A percentile compares a stretch with the other conserved stretches of the same genome.
Conservation (phyloP, 2,888 invertebrate species). For the Drosophila incognita region DNA sequence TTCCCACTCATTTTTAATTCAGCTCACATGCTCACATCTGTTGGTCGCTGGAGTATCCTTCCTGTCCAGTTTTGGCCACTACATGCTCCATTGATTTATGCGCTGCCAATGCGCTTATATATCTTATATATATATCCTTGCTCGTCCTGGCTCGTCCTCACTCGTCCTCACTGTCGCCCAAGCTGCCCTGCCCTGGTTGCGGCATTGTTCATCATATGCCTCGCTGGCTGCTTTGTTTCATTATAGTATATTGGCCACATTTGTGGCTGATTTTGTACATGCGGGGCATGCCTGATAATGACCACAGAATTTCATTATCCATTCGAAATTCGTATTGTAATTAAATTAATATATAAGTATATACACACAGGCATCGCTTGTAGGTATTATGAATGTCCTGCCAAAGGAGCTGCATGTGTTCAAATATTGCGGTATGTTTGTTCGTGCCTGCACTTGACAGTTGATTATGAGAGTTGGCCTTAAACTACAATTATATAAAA, state of each 20-base stretch:
- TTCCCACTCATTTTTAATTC: conserved; percentile 75
- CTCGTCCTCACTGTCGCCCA: conserved; percentile 16
- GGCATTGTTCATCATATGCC: conserved; percentile 68
- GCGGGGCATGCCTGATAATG: conserved; percentile 76
- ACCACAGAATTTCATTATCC: conserved; percentile 77
- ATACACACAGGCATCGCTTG: conserved; percentile 17
- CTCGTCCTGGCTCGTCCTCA: conserved; percentile 41
- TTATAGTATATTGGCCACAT: conserved; percentile 71
- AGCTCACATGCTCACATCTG: conserved; percentile 77
- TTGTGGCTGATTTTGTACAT: conserved; percentile 75
- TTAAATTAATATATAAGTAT: conserved; percentile 70
- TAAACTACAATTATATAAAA: neutral
- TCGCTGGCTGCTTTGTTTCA: conserved; percentile 74
- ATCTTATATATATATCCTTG: conserved; percentile 34
- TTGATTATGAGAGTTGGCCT: neutral
- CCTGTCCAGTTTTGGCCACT: conserved; percentile 57
- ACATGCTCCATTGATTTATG: conserved; percentile 75
- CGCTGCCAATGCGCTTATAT: conserved; percentile 43
- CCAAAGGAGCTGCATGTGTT: neutral
- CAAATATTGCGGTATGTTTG: conserved; percentile 1
- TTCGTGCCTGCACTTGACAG: neutral
- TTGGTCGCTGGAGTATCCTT: conserved; percentile 59
- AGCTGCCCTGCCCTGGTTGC: conserved; percentile 7
- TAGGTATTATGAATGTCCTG: conserved; percentile 13
- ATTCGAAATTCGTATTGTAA: conserved; percentile 77